phyloP scores from a whole-genome alignment of 2,113 vertebrate species.

The Toxostoma redivivum region DNA sequence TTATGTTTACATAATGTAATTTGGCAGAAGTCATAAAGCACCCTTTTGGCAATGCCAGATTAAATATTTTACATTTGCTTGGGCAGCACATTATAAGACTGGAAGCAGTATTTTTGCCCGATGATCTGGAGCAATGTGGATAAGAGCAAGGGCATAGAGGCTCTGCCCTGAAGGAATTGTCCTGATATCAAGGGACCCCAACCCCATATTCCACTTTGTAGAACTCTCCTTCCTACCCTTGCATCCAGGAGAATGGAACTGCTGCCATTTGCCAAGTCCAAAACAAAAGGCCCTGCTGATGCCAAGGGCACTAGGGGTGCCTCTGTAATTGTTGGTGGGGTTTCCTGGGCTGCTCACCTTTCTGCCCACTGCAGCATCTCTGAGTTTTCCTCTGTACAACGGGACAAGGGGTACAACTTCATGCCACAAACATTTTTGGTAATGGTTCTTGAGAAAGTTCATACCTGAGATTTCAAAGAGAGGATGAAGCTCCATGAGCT shows the following conservation, averaged over 20 bases:
- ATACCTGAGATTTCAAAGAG: neutral
- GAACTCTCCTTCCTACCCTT: neutral
- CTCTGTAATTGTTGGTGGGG: neutral
- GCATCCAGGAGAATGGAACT: neutral
- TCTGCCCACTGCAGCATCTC: neutral
- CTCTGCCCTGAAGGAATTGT: accelerated
- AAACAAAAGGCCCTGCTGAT: neutral
- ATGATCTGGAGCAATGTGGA: neutral
- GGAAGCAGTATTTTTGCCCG: neutral
- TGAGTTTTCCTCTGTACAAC: neutral
- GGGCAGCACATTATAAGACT: constrained; percentile 32
- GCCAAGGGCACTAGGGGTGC: neutral
- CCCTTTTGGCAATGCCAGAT: constrained; percentile 59
- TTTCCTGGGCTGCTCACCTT: neutral
- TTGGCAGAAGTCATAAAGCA: constrained; percentile 61
- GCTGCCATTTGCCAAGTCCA: neutral
- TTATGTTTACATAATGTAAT: constrained; percentile 66
- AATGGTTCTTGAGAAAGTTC: neutral
- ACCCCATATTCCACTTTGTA: neutral
- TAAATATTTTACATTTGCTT: constrained; percentile 57
- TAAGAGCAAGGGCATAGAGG: neutral
- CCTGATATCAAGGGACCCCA: neutral
- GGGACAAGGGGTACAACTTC: neutral
- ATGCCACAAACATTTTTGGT: neutral
- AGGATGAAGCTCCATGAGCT: neutral